Evolutionary conservation across 2,113 vertebrate genomes (phyloP).

Genomic region (Pseudolaguvia tuberculata): DNA sequence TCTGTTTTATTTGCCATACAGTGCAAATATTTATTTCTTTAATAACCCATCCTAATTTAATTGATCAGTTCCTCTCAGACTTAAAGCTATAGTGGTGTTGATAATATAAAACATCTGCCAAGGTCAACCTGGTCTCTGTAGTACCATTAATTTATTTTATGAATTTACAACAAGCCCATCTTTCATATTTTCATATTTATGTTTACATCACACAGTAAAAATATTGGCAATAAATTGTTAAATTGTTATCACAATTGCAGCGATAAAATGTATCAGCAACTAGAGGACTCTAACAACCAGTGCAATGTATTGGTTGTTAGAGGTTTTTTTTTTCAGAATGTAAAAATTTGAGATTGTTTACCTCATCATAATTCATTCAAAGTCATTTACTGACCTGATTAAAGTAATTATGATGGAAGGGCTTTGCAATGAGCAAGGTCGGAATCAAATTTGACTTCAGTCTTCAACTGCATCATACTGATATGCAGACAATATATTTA

Average conservation of each 20-base stretch:
- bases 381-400: slow-evolving; percentile 35
- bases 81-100: background rate
- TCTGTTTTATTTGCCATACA: background rate
- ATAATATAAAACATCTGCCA: slow-evolving; percentile 16
- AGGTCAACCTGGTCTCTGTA: slow-evolving; percentile 26
- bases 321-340: slow-evolving; percentile 13
- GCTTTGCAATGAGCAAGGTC: slow-evolving; percentile 11
- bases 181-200: too few relatives aligned
- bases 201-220: background rate
- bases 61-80: background rate
- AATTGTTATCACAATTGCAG: too few relatives aligned
- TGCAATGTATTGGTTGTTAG: background rate
- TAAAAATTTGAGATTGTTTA: slow-evolving; percentile 29
- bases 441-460: slow-evolving; percentile 14
- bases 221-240: too few relatives aligned
- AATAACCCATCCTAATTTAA: background rate
- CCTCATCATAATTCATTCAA: slow-evolving; percentile 28
- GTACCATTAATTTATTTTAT: slow-evolving; percentile 14
- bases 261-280: background rate
- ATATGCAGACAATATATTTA: background rate
- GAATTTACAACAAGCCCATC: slow-evolving; percentile 5
- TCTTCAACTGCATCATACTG: background rate
- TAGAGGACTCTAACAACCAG: background rate
- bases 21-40: background rate
- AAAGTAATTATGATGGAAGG: slow-evolving; percentile 24